A percentile compares a stretch with the other conserved stretches of the same genome.
These are phyloP conservation scores for Megaptera novaeangliae DNA, from an alignment of 2,113 vertebrate genomes.

Conservation along the genomic window DNA sequence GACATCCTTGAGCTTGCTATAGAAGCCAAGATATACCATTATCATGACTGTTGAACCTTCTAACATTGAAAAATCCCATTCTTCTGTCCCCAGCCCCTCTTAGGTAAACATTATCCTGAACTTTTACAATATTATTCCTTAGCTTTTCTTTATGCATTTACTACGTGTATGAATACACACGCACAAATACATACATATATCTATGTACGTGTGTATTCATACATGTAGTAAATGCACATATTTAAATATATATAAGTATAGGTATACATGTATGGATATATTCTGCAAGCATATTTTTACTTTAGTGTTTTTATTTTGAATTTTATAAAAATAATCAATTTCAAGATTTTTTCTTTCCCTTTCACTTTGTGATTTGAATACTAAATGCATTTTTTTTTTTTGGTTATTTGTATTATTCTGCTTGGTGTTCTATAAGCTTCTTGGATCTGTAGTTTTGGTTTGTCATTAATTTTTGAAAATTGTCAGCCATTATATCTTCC, in stretches of 20 bases:
- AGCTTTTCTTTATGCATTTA: not conserved
- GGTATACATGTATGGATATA: not conserved
- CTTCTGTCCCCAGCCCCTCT: not conserved
- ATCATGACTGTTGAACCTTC: not conserved
- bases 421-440: not conserved
- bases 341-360: not conserved
- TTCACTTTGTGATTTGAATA: not conserved
- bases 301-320: not conserved
- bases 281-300: not conserved
- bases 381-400: not conserved
- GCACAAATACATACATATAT: not conserved
- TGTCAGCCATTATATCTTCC: not conserved
- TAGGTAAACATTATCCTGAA: not conserved
- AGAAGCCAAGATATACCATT: not conserved
- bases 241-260: too few relatives aligned
- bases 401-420: not conserved
- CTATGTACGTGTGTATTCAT: not conserved
- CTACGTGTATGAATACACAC: not conserved
- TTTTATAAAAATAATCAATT: not conserved
- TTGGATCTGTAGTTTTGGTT: not conserved
- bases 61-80: not conserved
- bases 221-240: not conserved
- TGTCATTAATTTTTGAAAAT: not conserved
- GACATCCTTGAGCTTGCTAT: not conserved
- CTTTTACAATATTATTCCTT: not conserved